These are phyloP conservation scores for Tiaroga cobitis DNA, from an alignment of 2,797 vertebrate species.

Conservation along the genomic window DNA sequence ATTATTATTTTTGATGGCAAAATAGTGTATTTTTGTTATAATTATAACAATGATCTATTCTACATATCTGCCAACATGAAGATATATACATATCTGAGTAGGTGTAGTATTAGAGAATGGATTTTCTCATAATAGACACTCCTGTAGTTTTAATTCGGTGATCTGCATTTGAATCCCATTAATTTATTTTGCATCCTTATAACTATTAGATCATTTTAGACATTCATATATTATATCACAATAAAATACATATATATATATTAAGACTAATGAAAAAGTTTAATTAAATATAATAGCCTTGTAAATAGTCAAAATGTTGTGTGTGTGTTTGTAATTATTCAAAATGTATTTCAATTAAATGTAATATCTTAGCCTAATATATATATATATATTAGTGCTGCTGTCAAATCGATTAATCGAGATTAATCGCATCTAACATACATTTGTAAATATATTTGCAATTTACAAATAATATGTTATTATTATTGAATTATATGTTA, in stretches of 20 bases:
- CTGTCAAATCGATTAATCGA: too few relatives aligned
- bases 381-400: too few relatives aligned
- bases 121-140: background rate
- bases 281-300: too few relatives aligned
- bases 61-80: background rate
- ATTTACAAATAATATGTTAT: background rate
- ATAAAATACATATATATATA: too few relatives aligned
- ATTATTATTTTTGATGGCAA: constrained; percentile 16
- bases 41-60: background rate
- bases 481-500: background rate
- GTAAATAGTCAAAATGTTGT: too few relatives aligned
- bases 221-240: background rate
- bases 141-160: background rate
- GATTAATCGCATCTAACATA: too few relatives aligned
- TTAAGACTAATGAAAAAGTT: too few relatives aligned
- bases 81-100: background rate
- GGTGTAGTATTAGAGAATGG: background rate
- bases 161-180: background rate
- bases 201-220: background rate
- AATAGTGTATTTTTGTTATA: constrained; percentile 19
- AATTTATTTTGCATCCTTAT: too few relatives aligned
- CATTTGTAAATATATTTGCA: too few relatives aligned
- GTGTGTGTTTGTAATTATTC: background rate
- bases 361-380: too few relatives aligned
- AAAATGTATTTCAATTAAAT: background rate